Conservation (phyloP, 2,888 invertebrate genomes). For the Rotaria magnacalcarata region DNA sequence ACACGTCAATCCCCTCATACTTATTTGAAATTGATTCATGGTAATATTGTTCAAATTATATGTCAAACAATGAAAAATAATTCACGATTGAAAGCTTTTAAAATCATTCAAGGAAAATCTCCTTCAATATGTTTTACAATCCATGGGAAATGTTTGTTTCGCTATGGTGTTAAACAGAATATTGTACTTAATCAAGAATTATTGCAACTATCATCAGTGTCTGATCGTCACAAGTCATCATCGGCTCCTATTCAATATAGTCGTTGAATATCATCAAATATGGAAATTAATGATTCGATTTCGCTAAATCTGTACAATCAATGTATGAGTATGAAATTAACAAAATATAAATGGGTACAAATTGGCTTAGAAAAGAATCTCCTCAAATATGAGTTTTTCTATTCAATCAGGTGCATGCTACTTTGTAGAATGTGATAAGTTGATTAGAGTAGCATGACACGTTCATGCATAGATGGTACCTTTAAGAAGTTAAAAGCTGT, state of each 20-base stretch:
- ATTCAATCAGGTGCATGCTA: no score
- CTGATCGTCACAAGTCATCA: not conserved
- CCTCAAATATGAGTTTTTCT: no score
- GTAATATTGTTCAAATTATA: constrained; percentile 53
- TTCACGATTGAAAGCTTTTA: constrained; percentile 21
- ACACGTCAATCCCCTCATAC: constrained; percentile 32
- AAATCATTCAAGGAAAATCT: not conserved
- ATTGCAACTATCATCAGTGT: not conserved
- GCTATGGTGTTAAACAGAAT: constrained; percentile 56
- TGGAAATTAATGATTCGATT: not conserved
- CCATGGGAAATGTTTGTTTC: constrained; percentile 53
- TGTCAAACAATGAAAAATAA: constrained; percentile 46
- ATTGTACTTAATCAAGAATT: constrained; percentile 48
- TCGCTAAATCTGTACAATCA: not conserved
- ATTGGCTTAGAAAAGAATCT: no score
- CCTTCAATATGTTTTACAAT: constrained; percentile 40
- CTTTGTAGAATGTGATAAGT: no score
- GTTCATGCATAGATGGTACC: no score
- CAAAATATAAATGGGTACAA: no score
- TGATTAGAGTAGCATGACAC: no score
- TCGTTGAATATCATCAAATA: not conserved
- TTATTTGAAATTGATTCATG: constrained; percentile 51
- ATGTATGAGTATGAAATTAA: not conserved
- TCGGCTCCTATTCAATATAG: not conserved
- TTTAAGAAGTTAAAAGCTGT: no score